Conservation (phyloP, 2,888 invertebrate species). For the Papilio gigon region DNA sequence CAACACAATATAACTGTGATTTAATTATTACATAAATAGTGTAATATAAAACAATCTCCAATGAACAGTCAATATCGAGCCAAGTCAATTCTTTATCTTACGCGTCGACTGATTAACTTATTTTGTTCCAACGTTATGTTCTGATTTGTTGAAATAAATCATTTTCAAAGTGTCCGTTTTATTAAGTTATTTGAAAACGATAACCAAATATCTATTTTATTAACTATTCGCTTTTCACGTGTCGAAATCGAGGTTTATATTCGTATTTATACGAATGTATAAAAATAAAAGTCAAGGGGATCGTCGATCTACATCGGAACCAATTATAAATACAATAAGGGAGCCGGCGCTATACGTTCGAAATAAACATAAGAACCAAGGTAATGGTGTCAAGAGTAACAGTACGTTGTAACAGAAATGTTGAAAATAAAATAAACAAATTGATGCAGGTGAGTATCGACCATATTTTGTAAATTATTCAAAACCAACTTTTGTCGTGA, state of each 20-base stretch:
- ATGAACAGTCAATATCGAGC: too few relatives aligned
- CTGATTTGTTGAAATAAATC: not conserved
- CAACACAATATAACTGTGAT: not conserved
- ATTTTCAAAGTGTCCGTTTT: too few relatives aligned
- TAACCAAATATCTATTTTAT: not conserved
- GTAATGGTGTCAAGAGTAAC: not conserved
- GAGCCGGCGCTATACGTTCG: not conserved
- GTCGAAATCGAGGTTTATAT: not conserved
- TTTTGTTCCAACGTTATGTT: not conserved
- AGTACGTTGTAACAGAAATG: not conserved
- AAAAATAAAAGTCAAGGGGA: constrained; percentile 20
- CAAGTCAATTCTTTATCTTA: too few relatives aligned
- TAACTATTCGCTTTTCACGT: not conserved
- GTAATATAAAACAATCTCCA: too few relatives aligned
- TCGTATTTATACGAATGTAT: not conserved
- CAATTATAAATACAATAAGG: constrained; percentile 4
- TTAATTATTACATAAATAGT: not conserved
- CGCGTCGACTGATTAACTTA: too few relatives aligned
- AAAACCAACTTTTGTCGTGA: too few relatives aligned
- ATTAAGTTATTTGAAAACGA: not conserved
- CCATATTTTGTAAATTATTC: not conserved
- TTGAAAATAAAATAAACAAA: not conserved
- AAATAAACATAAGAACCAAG: not conserved
- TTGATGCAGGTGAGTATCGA: not conserved
- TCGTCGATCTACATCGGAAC: not conserved